Evolutionary conservation across 2,797 vertebrate species (phyloP).

Genomic region (Ciconia nigra): DNA sequence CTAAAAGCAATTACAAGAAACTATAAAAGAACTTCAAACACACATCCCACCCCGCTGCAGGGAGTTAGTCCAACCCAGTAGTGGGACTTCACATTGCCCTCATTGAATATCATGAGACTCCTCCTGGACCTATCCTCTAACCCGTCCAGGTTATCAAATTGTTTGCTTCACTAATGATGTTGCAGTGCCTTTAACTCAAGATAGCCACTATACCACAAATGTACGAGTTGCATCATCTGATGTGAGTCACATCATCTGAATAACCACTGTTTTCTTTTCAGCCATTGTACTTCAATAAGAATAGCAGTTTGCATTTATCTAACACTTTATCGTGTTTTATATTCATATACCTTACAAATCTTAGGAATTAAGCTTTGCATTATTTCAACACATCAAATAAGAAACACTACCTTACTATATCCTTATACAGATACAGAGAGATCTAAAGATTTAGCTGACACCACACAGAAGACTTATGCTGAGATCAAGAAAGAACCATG

Average conservation of each 20-base stretch:
- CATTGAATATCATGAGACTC: background rate
- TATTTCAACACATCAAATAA: background rate
- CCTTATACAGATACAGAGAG: background rate
- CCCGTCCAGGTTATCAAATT: background rate
- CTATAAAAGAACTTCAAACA: background rate
- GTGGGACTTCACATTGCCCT: background rate
- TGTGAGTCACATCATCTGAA: background rate
- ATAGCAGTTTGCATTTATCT: background rate
- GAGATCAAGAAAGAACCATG: background rate
- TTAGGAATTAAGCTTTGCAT: background rate
- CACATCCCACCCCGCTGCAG: background rate
- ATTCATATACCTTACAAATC: background rate
- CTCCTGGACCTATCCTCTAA: background rate
- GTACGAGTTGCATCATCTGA: background rate
- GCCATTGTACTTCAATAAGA: rapidly evolving
- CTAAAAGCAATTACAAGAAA: background rate
- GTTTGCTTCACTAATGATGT: background rate
- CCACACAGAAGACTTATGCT: background rate
- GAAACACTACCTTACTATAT: background rate
- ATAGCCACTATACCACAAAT: rapidly evolving
- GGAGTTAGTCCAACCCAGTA: background rate
- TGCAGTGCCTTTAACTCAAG: background rate
- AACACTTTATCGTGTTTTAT: background rate
- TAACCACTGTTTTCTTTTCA: background rate
- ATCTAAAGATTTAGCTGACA: background rate